Percentiles rank a stretch among this genome's conserved stretches.
Conservation (phyloP, 2,888 invertebrate species). For the Timandra comae region DNA sequence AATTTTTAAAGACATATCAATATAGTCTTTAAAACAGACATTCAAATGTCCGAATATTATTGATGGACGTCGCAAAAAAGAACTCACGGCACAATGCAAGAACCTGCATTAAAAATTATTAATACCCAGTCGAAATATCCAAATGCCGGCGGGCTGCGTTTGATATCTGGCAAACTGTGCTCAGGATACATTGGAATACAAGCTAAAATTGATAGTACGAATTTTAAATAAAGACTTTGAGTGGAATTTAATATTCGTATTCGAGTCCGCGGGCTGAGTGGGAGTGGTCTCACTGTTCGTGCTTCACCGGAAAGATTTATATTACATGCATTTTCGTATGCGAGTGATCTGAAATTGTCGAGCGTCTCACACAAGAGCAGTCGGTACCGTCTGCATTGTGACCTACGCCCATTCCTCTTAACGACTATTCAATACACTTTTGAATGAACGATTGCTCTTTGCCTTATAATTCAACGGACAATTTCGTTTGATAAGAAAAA, state of each 20-base stretch:
- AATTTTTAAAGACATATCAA: conserved; percentile 52
- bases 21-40: conserved; percentile 61
- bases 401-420: conserved; percentile 67
- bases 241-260: conserved; percentile 75
- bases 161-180: conserved; percentile 37
- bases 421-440: conserved; percentile 72
- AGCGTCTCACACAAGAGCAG: conserved; percentile 29
- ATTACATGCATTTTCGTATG: conserved; percentile 74
- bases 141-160: conserved; percentile 30
- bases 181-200: conserved; percentile 48
- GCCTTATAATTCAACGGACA: conserved; percentile 65
- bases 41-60: conserved; percentile 70
- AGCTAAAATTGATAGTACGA: conserved; percentile 51
- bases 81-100: conserved; percentile 60
- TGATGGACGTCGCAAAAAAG: conserved; percentile 66
- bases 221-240: conserved; percentile 66
- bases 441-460: conserved; percentile 75
- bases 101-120: conserved; percentile 72
- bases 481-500: conserved; percentile 53
- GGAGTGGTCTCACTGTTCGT: conserved; percentile 71
- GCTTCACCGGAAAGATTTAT: conserved; percentile 76
- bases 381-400: conserved; percentile 41
- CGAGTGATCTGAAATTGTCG: conserved; percentile 74
- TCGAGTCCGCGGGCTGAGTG: conserved; percentile 64
- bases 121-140: conserved; percentile 62